These are phyloP conservation scores for Diplodus puntazzo DNA, from an alignment of 2,797 vertebrate species.

Conservation along the genomic window DNA sequence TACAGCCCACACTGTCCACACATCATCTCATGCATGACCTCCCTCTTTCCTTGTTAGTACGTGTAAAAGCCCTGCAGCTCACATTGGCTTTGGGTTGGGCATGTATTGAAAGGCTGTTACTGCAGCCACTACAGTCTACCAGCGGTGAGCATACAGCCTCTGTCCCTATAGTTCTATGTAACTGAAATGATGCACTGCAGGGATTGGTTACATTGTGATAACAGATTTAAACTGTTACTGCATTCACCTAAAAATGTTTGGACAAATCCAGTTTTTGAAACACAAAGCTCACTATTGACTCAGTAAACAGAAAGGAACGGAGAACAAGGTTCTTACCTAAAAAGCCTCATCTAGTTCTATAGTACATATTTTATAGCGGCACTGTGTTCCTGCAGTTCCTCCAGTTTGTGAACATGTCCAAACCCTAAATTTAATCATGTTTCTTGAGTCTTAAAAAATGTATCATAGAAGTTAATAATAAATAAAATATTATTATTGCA, in stretches of 20 bases:
- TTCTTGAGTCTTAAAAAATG: too few relatives aligned
- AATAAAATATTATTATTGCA: background rate
- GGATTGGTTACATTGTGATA: background rate
- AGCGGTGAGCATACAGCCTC: background rate
- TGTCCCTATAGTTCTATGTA: background rate
- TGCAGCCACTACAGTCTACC: background rate
- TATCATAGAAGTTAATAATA: too few relatives aligned
- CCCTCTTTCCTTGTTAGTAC: slow-evolving; percentile 27
- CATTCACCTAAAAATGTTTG: background rate
- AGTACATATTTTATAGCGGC: background rate
- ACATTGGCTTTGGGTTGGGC: slow-evolving; percentile 6
- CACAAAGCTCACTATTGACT: background rate
- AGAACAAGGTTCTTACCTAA: background rate
- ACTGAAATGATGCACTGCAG: background rate
- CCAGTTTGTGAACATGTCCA: too few relatives aligned
- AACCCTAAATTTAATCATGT: too few relatives aligned
- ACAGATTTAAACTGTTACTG: background rate
- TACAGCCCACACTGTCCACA: slow-evolving; percentile 26
- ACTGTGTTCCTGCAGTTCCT: too few relatives aligned
- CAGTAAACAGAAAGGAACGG: too few relatives aligned
- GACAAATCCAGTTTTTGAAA: too few relatives aligned
- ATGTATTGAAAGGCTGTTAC: slow-evolving; percentile 14
- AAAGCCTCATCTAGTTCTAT: too few relatives aligned
- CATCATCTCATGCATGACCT: slow-evolving; percentile 54
- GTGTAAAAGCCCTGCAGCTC: slow-evolving; percentile 29